Evolutionary conservation across 2,888 invertebrate species (phyloP).

Genomic region (Lissocephala sabroskyi): DNA sequence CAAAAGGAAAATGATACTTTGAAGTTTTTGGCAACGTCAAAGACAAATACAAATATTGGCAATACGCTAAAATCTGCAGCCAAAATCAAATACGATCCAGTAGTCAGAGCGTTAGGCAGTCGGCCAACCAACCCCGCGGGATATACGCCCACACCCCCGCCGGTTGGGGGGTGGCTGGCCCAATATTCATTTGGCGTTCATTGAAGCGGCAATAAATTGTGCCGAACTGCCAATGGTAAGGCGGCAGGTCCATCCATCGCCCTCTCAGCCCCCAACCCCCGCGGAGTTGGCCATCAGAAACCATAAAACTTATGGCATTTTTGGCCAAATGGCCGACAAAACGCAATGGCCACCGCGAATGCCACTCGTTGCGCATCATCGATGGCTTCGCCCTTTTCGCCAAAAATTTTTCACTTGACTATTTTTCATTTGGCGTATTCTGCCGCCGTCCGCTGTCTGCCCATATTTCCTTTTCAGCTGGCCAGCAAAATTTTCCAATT

Average conservation of each 20-base stretch:
- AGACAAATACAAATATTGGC: constrained; percentile 54
- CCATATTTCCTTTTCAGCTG: constrained; percentile 57
- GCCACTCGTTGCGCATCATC: constrained; percentile 25
- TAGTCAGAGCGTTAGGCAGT: neutral
- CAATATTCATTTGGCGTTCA: constrained; percentile 59
- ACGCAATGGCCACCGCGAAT: too few species aligned
- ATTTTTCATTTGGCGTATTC: constrained; percentile 48
- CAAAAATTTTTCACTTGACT: constrained; percentile 57
- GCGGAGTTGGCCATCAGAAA: constrained; percentile 46
- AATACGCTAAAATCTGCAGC: constrained; percentile 42
- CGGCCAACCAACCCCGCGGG: too few species aligned
- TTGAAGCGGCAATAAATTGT: constrained; percentile 56
- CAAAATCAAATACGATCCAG: constrained; percentile 50
- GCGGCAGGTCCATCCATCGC: too few species aligned
- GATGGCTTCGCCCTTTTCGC: constrained; percentile 38
- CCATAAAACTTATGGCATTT: constrained; percentile 45
- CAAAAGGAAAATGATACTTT: constrained; percentile 47
- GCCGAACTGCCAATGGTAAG: constrained; percentile 23
- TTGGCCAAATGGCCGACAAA: constrained; percentile 30
- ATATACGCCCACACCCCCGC: too few species aligned
- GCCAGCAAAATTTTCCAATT: constrained; percentile 60
- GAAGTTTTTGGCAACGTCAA: constrained; percentile 26
- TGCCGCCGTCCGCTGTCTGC: constrained; percentile 18
- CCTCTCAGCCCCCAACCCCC: too few species aligned
- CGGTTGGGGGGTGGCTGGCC: neutral